Evolutionary conservation across 2,888 invertebrate genomes (phyloP), one percentile per base, ranked within the genome.

Genomic region (Axea sp.): DNA sequence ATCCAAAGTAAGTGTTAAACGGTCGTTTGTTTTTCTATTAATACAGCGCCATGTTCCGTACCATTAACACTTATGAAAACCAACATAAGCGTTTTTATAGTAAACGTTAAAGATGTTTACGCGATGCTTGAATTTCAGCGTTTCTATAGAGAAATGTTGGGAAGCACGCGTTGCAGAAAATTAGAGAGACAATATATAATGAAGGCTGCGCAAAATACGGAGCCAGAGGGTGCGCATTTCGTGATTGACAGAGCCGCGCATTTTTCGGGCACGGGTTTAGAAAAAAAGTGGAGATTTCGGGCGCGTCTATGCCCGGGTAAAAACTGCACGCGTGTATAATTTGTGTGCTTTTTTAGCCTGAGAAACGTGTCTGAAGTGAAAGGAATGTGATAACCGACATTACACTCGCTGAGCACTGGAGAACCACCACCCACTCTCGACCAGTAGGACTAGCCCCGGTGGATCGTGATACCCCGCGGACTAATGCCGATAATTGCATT

Each of bases 401-500:
- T 64, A 82, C 82, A 83, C 4, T n/a, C 81, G 33, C 47, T 80
- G 80, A 81, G 81, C 81, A 83, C 80, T 78, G 78, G 71, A 77
- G 67, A 55, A 49, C 62, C 73, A 76, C 80, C 72, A 76, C 80
- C 78, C 80, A 77, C 78, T 76, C 76, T 78, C 77, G 76, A 76
- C 62, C 71, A 65, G 69, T 59, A 72, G 74, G 75, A 62, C 78
- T 77, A 80, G 80, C 80, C 79, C 80, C 80, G 80, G 76, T 77
- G 78, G 80, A 83, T 86, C 86, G 86, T 86, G 86, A 86, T 86
- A 86, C 83, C 86, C 86, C 82, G 83, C 84, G 84, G 86, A 85
- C 84, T 85, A 84, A 85, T 84, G 84, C 83, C 84, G 86, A 84
- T 86, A 86, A 86, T 86, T 86, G 85, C 85, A 81, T 86, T 86